Evolutionary conservation across 2,888 invertebrate species (phyloP).

Genomic region (Amiota communis): DNA sequence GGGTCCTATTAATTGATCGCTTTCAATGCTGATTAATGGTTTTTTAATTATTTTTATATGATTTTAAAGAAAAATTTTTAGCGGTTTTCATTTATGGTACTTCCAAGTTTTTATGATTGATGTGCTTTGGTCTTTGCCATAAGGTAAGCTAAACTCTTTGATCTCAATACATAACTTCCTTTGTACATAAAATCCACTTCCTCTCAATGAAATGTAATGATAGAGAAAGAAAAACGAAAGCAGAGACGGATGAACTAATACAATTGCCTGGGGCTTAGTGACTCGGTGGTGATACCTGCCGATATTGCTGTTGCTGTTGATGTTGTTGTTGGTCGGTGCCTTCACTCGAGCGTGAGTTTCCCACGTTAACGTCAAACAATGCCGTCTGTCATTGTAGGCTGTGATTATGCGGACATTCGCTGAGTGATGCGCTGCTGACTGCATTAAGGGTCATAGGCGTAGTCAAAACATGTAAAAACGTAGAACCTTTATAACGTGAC

Average conservation of each 20-base stretch:
- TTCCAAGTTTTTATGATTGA: conserved; percentile 1
- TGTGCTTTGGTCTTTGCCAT: neutral
- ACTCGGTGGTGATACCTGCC: conserved; percentile 4
- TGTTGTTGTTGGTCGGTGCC: neutral
- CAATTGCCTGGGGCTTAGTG: too few relatives aligned
- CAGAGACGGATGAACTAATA: too few relatives aligned
- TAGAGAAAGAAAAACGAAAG: too few relatives aligned
- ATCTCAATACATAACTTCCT: too few relatives aligned
- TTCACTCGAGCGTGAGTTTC: conserved; percentile 12
- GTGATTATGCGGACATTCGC: conserved; percentile 16
- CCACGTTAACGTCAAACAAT: conserved; percentile 28
- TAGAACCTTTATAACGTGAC: too few relatives aligned
- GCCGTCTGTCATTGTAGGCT: conserved; percentile 16
- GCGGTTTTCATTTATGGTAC: neutral
- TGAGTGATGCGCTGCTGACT: conserved; percentile 2
- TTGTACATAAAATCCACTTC: neutral
- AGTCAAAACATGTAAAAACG: neutral
- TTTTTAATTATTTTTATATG: conserved; percentile 52
- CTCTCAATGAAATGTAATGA: neutral
- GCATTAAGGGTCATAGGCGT: neutral
- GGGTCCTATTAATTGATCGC: conserved; percentile 33
- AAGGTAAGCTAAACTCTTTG: too few relatives aligned
- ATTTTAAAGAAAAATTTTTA: neutral
- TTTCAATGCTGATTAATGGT: conserved; percentile 44
- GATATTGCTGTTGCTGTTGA: neutral